These are phyloP conservation scores for Protula sp. DNA, from an alignment of 2,888 invertebrate species.

Conservation along the genomic window DNA sequence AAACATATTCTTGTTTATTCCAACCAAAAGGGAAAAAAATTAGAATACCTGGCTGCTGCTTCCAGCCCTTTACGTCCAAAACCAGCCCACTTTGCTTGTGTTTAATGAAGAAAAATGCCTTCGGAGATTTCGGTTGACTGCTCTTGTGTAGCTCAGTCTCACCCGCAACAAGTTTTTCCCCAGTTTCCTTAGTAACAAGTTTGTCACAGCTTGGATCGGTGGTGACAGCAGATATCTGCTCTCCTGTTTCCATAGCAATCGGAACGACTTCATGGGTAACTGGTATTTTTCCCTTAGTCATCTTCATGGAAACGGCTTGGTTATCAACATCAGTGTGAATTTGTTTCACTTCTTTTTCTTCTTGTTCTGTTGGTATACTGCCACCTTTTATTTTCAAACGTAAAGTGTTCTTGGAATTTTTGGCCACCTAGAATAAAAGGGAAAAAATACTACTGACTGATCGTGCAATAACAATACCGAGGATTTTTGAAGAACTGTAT, in stretches of 20 bases:
- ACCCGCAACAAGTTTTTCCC: neutral
- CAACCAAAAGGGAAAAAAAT: too few species aligned
- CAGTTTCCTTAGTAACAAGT: neutral
- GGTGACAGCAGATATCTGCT: neutral
- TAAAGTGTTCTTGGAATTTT: neutral
- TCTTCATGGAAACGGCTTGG: neutral
- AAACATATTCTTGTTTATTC: too few species aligned
- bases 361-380: too few species aligned
- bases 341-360: too few species aligned
- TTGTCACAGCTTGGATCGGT: neutral
- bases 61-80: neutral
- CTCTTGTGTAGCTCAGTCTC: neutral
- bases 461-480: too few species aligned
- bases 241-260: neutral
- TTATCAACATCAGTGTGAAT: neutral
- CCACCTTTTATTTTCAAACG: too few species aligned
- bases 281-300: neutral
- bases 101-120: neutral
- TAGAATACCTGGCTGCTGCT: neutral
- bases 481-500: too few species aligned
- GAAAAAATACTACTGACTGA: too few species aligned
- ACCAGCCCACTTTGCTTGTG: neutral
- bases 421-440: neutral
- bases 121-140: neutral
- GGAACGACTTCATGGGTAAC: neutral